These are phyloP conservation scores for Lethrus apterus DNA, from an alignment of 1,140 invertebrate genomes.

Conservation along the genomic window DNA sequence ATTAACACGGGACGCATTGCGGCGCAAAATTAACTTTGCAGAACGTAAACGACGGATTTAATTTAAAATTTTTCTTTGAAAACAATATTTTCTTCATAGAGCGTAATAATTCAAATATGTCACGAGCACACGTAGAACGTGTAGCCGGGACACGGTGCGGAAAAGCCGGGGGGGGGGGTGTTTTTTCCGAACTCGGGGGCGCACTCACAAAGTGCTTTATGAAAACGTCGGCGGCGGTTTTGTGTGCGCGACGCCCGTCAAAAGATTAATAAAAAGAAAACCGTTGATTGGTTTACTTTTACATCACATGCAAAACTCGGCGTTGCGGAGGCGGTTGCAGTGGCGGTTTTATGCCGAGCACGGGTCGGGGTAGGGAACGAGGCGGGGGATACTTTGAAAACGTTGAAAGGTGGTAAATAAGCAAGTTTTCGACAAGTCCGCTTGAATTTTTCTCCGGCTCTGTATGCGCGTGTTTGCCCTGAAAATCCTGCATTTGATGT, in stretches of 20 bases:
- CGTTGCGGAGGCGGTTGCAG: not conserved
- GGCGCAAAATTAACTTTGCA: no score
- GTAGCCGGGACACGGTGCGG: not conserved
- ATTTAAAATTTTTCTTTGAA: no score
- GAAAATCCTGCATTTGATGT: slow-evolving; percentile 18
- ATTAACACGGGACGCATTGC: no score
- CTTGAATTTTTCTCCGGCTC: no score
- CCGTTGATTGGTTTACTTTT: slow-evolving; percentile 12
- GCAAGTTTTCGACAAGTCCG: slow-evolving; percentile 25
- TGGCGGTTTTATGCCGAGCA: slow-evolving; percentile 10
- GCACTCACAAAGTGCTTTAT: not conserved
- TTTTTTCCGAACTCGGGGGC: not conserved
- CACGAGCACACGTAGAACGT: not conserved
- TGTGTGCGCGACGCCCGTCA: not conserved
- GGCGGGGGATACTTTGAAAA: slow-evolving; percentile 7
- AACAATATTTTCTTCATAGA: no score
- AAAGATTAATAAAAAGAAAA: slow-evolving; percentile 12
- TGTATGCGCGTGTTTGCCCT: no score
- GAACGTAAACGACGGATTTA: no score
- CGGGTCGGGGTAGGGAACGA: slow-evolving; percentile 7
- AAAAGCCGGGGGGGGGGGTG: no score
- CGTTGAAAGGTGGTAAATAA: slow-evolving; percentile 29
- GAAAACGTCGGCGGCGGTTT: not conserved
- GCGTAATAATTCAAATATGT: slow-evolving; percentile 1
- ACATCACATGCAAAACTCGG: not conserved